A percentile compares a stretch with the other conserved stretches of the same genome.
These are phyloP conservation scores for Brevimyrus niger DNA, from an alignment of 2,113 vertebrate species.

Conservation along the genomic window DNA sequence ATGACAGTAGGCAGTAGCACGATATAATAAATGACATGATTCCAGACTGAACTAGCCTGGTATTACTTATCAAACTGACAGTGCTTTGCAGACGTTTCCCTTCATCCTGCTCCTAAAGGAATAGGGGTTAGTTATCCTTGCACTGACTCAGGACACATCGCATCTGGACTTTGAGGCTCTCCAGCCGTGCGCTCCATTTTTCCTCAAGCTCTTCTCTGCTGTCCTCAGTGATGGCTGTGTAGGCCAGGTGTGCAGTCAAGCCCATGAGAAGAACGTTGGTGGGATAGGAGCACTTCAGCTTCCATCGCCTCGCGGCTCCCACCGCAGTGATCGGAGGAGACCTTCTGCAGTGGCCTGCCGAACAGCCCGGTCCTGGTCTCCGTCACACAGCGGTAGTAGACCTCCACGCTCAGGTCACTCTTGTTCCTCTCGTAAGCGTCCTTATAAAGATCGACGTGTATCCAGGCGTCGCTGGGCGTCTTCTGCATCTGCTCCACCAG, in stretches of 20 bases:
- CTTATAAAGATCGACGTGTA: conserved; percentile 1
- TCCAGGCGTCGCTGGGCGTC: neutral
- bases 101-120: neutral
- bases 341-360: conserved; percentile 18
- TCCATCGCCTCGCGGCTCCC: neutral
- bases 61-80: neutral
- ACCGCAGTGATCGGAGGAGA: conserved; percentile 12
- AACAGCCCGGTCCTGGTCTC: neutral
- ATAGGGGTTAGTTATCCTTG: neutral
- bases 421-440: conserved; percentile 13
- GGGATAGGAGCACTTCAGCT: conserved; percentile 13
- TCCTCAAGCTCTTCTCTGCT: neutral
- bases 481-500: conserved; percentile 8
- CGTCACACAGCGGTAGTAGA: conserved; percentile 18
- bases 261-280: conserved; percentile 18
- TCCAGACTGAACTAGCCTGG: neutral
- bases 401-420: conserved; percentile 13
- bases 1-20: neutral
- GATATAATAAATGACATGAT: neutral
- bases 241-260: conserved; percentile 17
- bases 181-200: conserved; percentile 13
- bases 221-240: conserved; percentile 19
- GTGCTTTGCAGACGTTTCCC: neutral
- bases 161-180: conserved; percentile 1
- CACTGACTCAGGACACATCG: conserved; percentile 1